phyloP scores from a whole-genome alignment of 2,797 vertebrate species.

The Sebastes variabilis region DNA sequence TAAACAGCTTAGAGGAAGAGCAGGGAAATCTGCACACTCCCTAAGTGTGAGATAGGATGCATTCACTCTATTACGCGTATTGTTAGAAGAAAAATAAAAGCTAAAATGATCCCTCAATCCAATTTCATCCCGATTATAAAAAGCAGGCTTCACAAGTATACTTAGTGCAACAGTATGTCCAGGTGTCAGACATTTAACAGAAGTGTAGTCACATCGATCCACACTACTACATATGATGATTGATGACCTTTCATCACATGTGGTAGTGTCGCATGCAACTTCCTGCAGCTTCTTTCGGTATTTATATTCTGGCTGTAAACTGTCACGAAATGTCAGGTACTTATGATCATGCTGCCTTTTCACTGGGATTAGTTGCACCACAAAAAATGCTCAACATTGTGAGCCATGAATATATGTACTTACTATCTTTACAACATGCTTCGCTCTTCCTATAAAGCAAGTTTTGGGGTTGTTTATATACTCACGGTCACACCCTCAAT shows the following conservation, averaged over 20 bases:
- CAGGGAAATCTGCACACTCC: conserved; percentile 36
- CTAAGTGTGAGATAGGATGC: conserved; percentile 25
- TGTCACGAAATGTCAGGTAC: not conserved
- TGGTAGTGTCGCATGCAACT: not conserved
- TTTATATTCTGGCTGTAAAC: not conserved
- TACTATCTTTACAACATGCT: not conserved
- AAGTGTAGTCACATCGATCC: not conserved
- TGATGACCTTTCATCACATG: not conserved
- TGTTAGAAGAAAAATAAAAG: conserved; percentile 20
- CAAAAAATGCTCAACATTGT: not conserved
- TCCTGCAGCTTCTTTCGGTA: not conserved
- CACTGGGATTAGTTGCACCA: not conserved
- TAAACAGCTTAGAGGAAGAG: conserved; percentile 64
- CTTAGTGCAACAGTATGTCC: not conserved
- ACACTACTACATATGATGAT: not conserved
- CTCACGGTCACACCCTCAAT: not conserved
- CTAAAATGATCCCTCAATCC: conserved; percentile 25
- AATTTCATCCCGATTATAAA: conserved; percentile 25
- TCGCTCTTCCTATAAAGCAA: not conserved
- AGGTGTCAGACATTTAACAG: not conserved
- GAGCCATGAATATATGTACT: not conserved
- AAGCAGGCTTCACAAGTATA: not conserved
- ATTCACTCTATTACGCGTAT: conserved; percentile 15
- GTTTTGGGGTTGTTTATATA: not conserved
- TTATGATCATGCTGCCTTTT: not conserved